Conservation (phyloP, 2,113 vertebrate genomes). For the Epinephelus cyanopodus region DNA sequence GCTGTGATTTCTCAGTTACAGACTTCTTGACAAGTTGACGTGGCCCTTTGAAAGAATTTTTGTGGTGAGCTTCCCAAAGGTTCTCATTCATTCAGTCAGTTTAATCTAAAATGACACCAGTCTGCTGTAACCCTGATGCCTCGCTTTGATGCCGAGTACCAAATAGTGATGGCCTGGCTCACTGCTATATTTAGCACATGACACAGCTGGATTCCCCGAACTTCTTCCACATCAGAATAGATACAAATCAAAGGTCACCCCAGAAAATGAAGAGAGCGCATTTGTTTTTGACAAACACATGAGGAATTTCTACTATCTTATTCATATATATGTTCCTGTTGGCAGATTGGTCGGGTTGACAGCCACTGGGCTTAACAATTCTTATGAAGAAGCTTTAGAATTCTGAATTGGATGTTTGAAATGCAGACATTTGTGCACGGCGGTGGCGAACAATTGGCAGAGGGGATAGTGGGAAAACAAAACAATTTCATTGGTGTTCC, state of each 20-base stretch:
- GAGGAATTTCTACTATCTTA: not conserved
- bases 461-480: constrained; percentile 29
- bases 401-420: constrained; percentile 2
- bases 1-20: not conserved
- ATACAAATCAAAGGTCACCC: constrained; percentile 22
- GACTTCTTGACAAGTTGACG: not conserved
- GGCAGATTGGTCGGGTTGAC: not conserved
- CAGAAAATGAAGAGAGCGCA: not conserved
- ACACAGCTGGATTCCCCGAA: constrained; percentile 28
- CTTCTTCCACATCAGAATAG: constrained; percentile 23
- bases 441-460: not conserved
- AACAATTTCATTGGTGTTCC: constrained; percentile 40
- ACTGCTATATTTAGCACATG: constrained; percentile 47
- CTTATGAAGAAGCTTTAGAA: not conserved
- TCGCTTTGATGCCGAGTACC: constrained; percentile 30
- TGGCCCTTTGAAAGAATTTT: not conserved
- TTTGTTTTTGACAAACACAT: not conserved
- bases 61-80: not conserved
- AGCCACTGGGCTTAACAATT: not conserved
- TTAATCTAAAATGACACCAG: constrained; percentile 45
- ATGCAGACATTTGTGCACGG: constrained; percentile 8
- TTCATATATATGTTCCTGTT: not conserved
- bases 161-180: constrained; percentile 27
- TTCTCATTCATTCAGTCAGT: constrained; percentile 29
- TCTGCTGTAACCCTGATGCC: constrained; percentile 22